phyloP scores from a whole-genome alignment of 1,140 invertebrate genomes.

The Listronotus oregonensis region DNA sequence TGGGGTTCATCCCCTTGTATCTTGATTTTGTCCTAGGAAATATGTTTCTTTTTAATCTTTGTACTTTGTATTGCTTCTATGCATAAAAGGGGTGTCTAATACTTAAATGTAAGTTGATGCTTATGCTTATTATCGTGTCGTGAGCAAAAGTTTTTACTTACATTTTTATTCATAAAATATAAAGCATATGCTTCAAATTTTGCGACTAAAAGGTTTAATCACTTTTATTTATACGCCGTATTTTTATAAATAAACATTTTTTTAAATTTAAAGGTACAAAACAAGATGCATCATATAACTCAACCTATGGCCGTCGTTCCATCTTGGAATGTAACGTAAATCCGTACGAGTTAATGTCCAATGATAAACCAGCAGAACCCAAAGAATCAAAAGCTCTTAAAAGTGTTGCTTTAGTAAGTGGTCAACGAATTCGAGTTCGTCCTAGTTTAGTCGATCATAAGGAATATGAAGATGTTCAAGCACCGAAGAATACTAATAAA shows the following conservation, averaged over 20 bases:
- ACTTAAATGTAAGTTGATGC: too few relatives aligned
- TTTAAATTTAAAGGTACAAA: conserved; percentile 26
- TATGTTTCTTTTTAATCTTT: too few relatives aligned
- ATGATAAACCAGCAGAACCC: conserved; percentile 34
- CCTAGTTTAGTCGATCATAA: conserved; percentile 45
- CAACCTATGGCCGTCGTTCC: conserved; percentile 61
- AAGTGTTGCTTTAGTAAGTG: conserved; percentile 50
- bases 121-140: too few relatives aligned
- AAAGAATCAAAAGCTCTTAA: conserved; percentile 33
- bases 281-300: conserved; percentile 29
- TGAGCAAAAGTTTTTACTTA: too few relatives aligned
- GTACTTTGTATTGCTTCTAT: too few relatives aligned
- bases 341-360: conserved; percentile 78
- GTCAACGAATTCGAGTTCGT: conserved; percentile 49
- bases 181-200: too few relatives aligned
- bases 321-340: conserved; percentile 85
- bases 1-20: too few relatives aligned
- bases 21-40: too few relatives aligned
- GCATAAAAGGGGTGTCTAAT: too few relatives aligned
- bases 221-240: too few relatives aligned
- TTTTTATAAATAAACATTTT: background rate
- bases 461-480: conserved; percentile 52
- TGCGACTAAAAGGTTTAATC: too few relatives aligned
- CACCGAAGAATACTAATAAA: conserved; percentile 21
- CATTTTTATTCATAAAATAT: too few relatives aligned